These are phyloP conservation scores for Protobothrops flavoviridis DNA, from an alignment of 2,113 vertebrate genomes.

Conservation along the genomic window DNA sequence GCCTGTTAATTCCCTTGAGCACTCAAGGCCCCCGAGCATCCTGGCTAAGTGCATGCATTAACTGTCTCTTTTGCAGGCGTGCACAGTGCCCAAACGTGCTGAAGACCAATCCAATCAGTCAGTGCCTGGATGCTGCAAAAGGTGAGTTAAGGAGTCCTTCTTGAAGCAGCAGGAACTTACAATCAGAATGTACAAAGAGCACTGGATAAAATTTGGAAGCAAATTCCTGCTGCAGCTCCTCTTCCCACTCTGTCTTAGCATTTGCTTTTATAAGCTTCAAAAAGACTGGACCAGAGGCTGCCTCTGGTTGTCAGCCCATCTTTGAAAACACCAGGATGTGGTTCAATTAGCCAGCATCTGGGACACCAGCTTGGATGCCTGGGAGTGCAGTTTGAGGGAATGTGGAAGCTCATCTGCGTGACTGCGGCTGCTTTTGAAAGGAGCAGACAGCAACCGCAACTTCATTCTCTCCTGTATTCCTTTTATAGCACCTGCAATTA, in stretches of 20 bases:
- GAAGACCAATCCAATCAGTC: slow-evolving; percentile 75
- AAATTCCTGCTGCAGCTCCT: background rate
- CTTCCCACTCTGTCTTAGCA: background rate
- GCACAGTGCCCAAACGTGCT: slow-evolving; percentile 78
- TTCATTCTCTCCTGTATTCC: background rate
- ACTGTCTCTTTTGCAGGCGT: slow-evolving; percentile 57
- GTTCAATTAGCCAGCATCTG: background rate
- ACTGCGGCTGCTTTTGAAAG: background rate
- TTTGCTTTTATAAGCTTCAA: background rate
- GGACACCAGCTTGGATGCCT: background rate
- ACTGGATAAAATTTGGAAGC: background rate
- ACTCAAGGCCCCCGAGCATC: background rate
- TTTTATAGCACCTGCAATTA: background rate
- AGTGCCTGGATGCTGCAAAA: slow-evolving; percentile 75
- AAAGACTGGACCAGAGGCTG: background rate
- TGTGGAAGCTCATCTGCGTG: background rate
- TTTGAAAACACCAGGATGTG: background rate
- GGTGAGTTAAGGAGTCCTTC: slow-evolving; percentile 63
- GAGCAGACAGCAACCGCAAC: background rate
- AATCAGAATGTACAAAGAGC: no score
- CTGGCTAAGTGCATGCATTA: background rate
- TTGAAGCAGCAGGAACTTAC: background rate
- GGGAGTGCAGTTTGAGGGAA: background rate
- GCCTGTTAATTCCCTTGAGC: no score
- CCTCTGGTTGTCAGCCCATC: background rate